Base-by-base conservation (phyloP, 2,797 vertebrate genomes). In the Microhierax caerulescens region DNA sequence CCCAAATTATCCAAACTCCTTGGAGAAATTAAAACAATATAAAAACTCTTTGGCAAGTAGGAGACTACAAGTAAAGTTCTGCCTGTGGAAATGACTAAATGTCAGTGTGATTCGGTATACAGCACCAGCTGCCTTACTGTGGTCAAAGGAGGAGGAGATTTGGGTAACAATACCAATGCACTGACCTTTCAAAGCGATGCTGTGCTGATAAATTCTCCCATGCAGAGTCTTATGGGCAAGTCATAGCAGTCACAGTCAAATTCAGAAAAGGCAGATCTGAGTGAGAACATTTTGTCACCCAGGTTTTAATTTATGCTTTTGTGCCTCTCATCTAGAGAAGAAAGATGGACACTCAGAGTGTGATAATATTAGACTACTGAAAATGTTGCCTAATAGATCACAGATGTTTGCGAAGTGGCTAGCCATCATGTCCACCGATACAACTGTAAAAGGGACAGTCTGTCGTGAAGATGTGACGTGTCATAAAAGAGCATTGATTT, bases 401-500 rank as follows among this genome's bases (percentile, higher is more conserved):
- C 85, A 91, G 91, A 56, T 45, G 94, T 85, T 80, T 89, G 67
- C 17, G 3, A 57, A 53, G 72, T 37, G 56, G 64, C 27, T 47
- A 90, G 65, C 68, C 78, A 25, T 94, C 85, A 32, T 75, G 41
- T 64, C 59, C 41, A 28, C 65, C 5, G 3, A 30, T 65, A 36
- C 84, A 63, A 2, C 47, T 11, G 39, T 15, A 17, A 3, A 2
- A 72, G 70, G 70, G 85, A 82, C 88, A 5, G 53, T 70, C 91
- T 74, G 88, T 65, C 95, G 88, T 7, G 45, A 90, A 90, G 90
- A 25, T 75, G 91, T 85, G 94, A 60, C 70, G 20, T 88, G 85
- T 75, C 96, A 88, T 75, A 73, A 89, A 79, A 77, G 56, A 88
- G 3, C 92, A 85, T 70, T 64, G 93, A 92, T 93, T 90, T 92